Percentiles rank a stretch among this genome's conserved stretches.
These are phyloP conservation scores for Scaeva pyrastri DNA, from an alignment of 2,888 invertebrate species.

Conservation along the genomic window DNA sequence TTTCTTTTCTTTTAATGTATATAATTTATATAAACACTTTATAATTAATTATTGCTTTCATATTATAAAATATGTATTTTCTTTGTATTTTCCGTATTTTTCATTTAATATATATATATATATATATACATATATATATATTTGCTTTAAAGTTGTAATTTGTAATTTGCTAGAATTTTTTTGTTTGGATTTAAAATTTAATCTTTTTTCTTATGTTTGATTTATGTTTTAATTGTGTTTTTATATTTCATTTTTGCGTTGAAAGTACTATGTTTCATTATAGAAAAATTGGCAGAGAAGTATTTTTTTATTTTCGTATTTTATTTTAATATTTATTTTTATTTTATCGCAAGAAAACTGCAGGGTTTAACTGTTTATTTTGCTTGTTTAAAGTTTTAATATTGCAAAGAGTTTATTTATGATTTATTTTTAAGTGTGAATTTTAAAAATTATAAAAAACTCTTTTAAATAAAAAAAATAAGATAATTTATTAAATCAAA, in stretches of 20 bases:
- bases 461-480: neutral
- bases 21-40: conserved; percentile 70
- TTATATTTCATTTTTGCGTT: conserved; percentile 35
- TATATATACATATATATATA: neutral
- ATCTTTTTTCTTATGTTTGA: conserved; percentile 33
- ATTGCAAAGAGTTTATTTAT: conserved; percentile 15
- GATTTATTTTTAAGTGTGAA: neutral
- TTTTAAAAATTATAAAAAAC: neutral
- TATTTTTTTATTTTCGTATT: conserved; percentile 75
- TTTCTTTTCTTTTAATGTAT: conserved; percentile 44
- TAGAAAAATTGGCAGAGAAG: conserved; percentile 75
- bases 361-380: conserved; percentile 25
- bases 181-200: conserved; percentile 31
- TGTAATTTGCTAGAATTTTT: conserved; percentile 59
- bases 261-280: conserved; percentile 59
- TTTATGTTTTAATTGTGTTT: conserved; percentile 18
- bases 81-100: conserved; percentile 52
- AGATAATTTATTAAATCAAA: neutral
- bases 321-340: conserved; percentile 78
- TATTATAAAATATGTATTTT: conserved; percentile 74
- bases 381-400: conserved; percentile 7
- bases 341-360: conserved; percentile 77
- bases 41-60: conserved; percentile 75
- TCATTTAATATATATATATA: neutral
- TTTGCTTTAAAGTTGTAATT: conserved; percentile 51